Evolutionary conservation across 2,888 invertebrate species (phyloP).

Genomic region (Sinopyrophorus schimmeli): DNA sequence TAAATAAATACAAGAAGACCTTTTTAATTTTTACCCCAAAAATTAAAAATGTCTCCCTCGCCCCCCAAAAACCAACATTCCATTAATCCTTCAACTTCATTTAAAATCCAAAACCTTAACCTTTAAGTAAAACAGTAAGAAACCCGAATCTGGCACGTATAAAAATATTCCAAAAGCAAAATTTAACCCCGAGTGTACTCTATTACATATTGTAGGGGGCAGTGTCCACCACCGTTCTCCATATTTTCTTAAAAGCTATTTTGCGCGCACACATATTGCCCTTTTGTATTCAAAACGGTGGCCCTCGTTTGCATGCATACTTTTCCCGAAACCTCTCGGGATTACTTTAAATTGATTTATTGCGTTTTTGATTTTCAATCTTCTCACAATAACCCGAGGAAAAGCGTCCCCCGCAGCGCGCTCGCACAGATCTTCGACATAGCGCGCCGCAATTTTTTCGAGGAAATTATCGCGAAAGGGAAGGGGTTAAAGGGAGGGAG

Average conservation of each 20-base stretch:
- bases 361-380: slow-evolving; percentile 39
- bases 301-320: slow-evolving; percentile 42
- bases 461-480: neutral
- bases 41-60: too few relatives aligned
- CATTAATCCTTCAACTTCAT: too few relatives aligned
- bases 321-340: slow-evolving; percentile 35
- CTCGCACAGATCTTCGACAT: slow-evolving; percentile 10
- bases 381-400: slow-evolving; percentile 16
- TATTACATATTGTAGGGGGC: slow-evolving; percentile 50
- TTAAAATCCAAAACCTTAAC: too few relatives aligned
- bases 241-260: slow-evolving; percentile 55
- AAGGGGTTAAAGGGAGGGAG: neutral
- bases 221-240: slow-evolving; percentile 50
- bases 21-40: too few relatives aligned
- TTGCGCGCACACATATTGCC: slow-evolving; percentile 53
- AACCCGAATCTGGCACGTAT: too few relatives aligned
- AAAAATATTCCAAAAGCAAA: neutral
- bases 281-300: slow-evolving; percentile 45
- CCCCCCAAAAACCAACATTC: too few relatives aligned
- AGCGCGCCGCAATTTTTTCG: slow-evolving; percentile 2
- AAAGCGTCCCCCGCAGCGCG: slow-evolving; percentile 10
- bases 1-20: too few relatives aligned
- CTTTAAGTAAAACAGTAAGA: too few relatives aligned
- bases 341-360: slow-evolving; percentile 33
- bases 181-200: neutral